phyloP scores from a whole-genome alignment of 2,888 invertebrate species.

The Icerya purchasi region DNA sequence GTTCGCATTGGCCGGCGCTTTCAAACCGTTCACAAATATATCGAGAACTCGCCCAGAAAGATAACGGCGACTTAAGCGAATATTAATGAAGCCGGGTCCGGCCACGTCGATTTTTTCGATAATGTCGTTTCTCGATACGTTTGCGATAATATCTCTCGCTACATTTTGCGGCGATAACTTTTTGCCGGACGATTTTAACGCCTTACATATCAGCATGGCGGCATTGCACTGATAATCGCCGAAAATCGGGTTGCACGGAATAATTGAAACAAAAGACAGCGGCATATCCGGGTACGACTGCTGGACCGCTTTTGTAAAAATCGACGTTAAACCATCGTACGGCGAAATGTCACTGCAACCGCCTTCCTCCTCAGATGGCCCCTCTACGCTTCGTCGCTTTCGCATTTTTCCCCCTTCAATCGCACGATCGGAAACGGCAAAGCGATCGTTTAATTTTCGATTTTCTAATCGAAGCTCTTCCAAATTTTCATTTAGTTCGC shows the following conservation, averaged over 20 bases:
- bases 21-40: slow-evolving; percentile 41
- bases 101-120: slow-evolving; percentile 60
- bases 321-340: slow-evolving; percentile 39
- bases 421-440: too few species aligned
- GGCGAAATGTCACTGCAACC: slow-evolving; percentile 22
- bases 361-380: background rate
- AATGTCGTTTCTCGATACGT: slow-evolving; percentile 39
- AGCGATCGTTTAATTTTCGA: too few species aligned
- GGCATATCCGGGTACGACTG: slow-evolving; percentile 54
- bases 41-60: slow-evolving; percentile 35
- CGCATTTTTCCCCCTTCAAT: slow-evolving; percentile 26
- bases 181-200: slow-evolving; percentile 29
- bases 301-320: slow-evolving; percentile 50
- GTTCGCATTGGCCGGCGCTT: background rate
- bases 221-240: slow-evolving; percentile 98
- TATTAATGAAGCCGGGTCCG: slow-evolving; percentile 79
- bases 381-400: background rate
- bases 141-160: slow-evolving; percentile 52
- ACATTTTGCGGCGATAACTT: slow-evolving; percentile 49
- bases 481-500: too few species aligned
- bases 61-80: slow-evolving; percentile 43
- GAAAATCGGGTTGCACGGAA: slow-evolving; percentile 54
- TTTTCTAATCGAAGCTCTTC: too few species aligned
- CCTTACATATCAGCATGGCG: slow-evolving; percentile 68
- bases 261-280: slow-evolving; percentile 42